Percentiles rank a stretch among this genome's conserved stretches.
These are phyloP conservation scores for Drosophila gaucha DNA, from an alignment of 2,888 invertebrate genomes.

Conservation along the genomic window DNA sequence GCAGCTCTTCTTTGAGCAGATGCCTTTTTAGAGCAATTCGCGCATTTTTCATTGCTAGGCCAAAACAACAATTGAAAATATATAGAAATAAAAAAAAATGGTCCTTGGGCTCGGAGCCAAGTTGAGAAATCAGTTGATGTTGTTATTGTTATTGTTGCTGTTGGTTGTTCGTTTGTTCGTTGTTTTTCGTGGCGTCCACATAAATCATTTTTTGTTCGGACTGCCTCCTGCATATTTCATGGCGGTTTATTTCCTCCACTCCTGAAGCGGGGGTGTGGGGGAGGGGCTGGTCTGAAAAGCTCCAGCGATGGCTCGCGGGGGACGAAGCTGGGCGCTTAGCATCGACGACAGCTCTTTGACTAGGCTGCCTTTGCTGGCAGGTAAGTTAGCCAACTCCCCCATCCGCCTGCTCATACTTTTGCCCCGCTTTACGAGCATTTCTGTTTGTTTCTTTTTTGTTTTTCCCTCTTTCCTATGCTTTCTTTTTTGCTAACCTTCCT, in stretches of 20 bases:
- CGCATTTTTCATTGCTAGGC: conserved; percentile 57
- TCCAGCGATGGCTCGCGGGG: conserved; percentile 6
- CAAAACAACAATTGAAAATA: conserved; percentile 42
- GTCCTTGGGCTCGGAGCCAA: conserved; percentile 51
- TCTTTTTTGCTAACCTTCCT: conserved; percentile 48
- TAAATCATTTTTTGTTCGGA: conserved; percentile 75
- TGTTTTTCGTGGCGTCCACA: conserved; percentile 64
- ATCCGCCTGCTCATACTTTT: background rate
- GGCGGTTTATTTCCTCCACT: conserved; percentile 60
- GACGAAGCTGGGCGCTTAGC: conserved; percentile 65
- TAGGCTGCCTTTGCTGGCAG: conserved; percentile 67
- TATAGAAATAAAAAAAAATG: background rate
- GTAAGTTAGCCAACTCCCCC: conserved; percentile 66
- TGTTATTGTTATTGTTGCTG: conserved; percentile 62
- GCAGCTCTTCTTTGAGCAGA: conserved; percentile 14
- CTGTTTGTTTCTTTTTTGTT: conserved; percentile 38
- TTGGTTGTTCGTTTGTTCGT: conserved; percentile 23
- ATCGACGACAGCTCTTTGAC: conserved; percentile 77
- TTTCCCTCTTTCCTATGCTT: conserved; percentile 1
- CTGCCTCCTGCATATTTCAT: conserved; percentile 73
- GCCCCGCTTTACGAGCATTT: conserved; percentile 35
- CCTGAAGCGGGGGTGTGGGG: background rate
- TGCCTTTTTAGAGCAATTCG: conserved; percentile 46
- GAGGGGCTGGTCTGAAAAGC: conserved; percentile 4
- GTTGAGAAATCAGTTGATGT: conserved; percentile 73